phyloP scores from a whole-genome alignment of 2,888 invertebrate genomes.

The Drosophila pseudotakahashii region DNA sequence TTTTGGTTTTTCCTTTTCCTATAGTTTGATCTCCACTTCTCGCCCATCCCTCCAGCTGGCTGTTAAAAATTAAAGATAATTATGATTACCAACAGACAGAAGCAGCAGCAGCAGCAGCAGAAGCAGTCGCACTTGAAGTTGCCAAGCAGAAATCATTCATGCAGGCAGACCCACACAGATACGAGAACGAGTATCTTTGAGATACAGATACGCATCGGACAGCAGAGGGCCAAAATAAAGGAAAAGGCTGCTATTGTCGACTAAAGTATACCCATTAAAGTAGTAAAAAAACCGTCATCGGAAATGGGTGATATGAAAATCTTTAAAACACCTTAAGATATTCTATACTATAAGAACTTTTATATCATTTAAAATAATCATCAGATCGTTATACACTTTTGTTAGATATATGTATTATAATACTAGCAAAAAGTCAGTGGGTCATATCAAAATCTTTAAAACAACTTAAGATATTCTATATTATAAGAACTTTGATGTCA shows the following conservation, averaged over 20 bases:
- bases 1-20: conserved; percentile 43
- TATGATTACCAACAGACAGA: conserved; percentile 66
- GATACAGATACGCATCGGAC: conserved; percentile 53
- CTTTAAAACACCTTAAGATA: too few species aligned
- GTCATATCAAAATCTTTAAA: too few species aligned
- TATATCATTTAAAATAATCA: too few species aligned
- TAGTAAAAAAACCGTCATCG: too few species aligned
- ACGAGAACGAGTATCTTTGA: conserved; percentile 31
- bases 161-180: conserved; percentile 40
- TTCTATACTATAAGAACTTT: too few species aligned
- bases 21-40: conserved; percentile 35
- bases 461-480: too few species aligned
- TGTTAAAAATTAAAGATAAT: conserved; percentile 66
- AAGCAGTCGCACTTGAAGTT: conserved; percentile 40
- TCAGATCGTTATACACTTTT: too few species aligned
- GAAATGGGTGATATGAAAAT: too few species aligned
- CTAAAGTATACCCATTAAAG: not conserved
- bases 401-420: too few species aligned
- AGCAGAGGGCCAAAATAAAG: conserved; percentile 28
- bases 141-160: conserved; percentile 61
- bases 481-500: too few species aligned
- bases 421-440: too few species aligned
- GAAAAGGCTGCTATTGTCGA: not conserved
- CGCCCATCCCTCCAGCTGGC: conserved; percentile 4
- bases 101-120: conserved; percentile 28